Evolutionary conservation across 2,113 vertebrate genomes (phyloP).

Genomic region (Callocephalon fimbriatum): DNA sequence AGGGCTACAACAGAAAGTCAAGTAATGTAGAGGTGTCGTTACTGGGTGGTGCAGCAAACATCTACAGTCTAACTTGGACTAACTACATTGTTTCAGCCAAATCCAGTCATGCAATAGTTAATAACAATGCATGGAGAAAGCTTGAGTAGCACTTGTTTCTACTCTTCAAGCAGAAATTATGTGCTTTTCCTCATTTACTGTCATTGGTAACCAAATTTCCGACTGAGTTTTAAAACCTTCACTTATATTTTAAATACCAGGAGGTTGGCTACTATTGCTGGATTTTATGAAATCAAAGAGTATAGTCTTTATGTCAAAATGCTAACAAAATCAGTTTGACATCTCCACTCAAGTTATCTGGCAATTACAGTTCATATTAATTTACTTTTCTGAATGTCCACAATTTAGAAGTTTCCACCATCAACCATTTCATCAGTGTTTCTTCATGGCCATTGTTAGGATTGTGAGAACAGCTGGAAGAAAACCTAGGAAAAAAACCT

Average conservation of each 20-base stretch:
- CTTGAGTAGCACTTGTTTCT: neutral
- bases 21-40: neutral
- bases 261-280: neutral
- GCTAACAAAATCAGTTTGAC: neutral
- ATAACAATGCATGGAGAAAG: neutral
- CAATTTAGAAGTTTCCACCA: neutral
- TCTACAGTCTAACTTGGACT: too few species aligned
- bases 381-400: neutral
- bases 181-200: neutral
- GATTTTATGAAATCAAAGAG: neutral
- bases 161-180: neutral
- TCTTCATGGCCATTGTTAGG: neutral
- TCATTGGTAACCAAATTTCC: neutral
- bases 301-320: neutral
- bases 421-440: neutral
- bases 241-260: neutral
- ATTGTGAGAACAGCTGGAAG: neutral
- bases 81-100: neutral
- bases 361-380: neutral
- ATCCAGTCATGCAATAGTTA: neutral
- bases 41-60: neutral
- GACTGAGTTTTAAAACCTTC: neutral
- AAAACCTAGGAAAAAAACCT: fast-evolving
- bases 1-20: neutral
- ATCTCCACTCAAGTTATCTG: neutral